These are phyloP conservation scores for Morus bassanus DNA, from an alignment of 2,797 vertebrate species.

Conservation along the genomic window DNA sequence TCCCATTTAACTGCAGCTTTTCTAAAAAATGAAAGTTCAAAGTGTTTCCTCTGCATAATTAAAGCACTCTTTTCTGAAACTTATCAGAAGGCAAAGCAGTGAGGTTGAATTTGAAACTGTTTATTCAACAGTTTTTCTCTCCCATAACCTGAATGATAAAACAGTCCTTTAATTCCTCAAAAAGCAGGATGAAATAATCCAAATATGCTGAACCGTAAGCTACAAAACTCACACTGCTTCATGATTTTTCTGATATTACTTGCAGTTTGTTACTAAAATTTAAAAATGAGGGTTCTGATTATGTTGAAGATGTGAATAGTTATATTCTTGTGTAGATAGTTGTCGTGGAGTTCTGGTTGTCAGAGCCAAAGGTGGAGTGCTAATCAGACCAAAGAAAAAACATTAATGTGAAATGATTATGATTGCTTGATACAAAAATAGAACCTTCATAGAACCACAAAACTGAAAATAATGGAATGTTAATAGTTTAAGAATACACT, in stretches of 20 bases:
- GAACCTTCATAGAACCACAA: neutral
- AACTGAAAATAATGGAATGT: neutral
- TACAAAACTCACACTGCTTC: neutral
- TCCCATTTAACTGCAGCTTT: neutral
- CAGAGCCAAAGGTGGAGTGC: neutral
- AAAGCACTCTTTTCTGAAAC: neutral
- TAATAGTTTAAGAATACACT: neutral
- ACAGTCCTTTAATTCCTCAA: neutral
- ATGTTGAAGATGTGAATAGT: neutral
- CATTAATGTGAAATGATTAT: neutral
- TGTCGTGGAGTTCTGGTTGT: neutral
- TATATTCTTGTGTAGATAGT: neutral
- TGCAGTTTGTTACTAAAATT: neutral
- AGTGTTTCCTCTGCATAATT: neutral
- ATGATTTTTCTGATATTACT: neutral
- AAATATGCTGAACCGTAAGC: neutral
- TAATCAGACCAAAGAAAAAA: neutral
- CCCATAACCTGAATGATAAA: neutral
- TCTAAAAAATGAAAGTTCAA: neutral
- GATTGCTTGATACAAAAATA: neutral
- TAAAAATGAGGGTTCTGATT: neutral
- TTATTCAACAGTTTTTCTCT: neutral
- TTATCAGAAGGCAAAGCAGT: neutral
- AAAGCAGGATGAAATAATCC: neutral
- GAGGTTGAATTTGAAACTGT: neutral